These are phyloP conservation scores for Clarias batrachus DNA, from an alignment of 2,113 vertebrate genomes.

Conservation along the genomic window DNA sequence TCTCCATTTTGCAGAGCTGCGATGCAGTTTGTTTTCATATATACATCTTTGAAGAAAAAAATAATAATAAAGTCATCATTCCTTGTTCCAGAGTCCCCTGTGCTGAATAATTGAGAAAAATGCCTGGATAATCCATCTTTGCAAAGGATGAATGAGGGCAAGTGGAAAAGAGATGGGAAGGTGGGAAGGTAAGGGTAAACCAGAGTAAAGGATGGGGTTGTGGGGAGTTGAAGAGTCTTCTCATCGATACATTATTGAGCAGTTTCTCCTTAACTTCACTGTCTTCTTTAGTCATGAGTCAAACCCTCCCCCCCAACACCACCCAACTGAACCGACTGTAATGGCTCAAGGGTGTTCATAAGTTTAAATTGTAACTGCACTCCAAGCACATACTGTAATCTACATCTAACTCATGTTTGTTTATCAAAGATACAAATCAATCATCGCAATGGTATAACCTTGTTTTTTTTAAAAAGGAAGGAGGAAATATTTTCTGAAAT, in stretches of 20 bases:
- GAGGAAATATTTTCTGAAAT: background rate
- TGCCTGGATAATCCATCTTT: conserved; percentile 44
- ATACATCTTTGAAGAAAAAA: background rate
- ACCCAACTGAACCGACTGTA: conserved; percentile 6
- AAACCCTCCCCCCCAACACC: background rate
- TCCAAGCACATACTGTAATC: background rate
- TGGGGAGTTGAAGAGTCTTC: conserved; percentile 10
- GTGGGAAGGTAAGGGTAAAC: background rate
- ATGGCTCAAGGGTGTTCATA: conserved; percentile 17
- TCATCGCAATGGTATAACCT: background rate
- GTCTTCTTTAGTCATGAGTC: background rate
- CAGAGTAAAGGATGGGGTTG: background rate
- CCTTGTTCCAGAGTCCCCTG: conserved; percentile 24
- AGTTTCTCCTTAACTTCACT: background rate
- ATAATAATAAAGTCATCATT: conserved; percentile 27
- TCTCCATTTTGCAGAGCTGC: background rate
- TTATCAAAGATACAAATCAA: conserved; percentile 12
- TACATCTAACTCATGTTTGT: background rate
- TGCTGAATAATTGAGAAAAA: conserved; percentile 49
- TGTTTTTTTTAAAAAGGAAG: background rate
- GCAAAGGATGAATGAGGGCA: conserved; percentile 15
- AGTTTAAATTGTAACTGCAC: background rate
- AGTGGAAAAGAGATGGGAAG: background rate
- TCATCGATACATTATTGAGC: background rate
- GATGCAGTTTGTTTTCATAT: background rate